Conservation (phyloP, 2,888 invertebrate species). For the Lepetodrilus schrolli region DNA sequence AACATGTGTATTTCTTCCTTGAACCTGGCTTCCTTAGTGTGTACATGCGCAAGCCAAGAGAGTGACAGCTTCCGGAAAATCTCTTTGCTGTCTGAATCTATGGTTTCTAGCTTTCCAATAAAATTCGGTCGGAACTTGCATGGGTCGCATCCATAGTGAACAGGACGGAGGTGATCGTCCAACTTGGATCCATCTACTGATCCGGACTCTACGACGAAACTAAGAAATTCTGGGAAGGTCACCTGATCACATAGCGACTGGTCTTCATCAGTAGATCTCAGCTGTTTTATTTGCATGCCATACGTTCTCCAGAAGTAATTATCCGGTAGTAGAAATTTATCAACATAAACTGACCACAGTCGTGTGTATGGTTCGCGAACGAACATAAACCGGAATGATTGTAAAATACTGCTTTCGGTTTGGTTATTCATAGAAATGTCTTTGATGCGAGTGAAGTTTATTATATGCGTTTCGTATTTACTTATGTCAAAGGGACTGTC, state of each 20-base stretch:
- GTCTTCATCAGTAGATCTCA: no score
- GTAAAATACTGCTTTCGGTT: neutral
- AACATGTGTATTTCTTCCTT: constrained; percentile 38
- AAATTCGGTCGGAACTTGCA: constrained; percentile 44
- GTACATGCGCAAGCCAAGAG: constrained; percentile 13
- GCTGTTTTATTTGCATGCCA: constrained; percentile 28
- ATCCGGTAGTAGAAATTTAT: constrained; percentile 49
- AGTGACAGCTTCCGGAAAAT: constrained; percentile 40
- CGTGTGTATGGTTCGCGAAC: constrained; percentile 45
- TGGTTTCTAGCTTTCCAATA: constrained; percentile 46
- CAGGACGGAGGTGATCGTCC: constrained; percentile 46
- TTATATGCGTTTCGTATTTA: constrained; percentile 35
- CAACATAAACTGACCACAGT: constrained; percentile 50
- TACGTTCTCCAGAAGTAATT: constrained; percentile 41
- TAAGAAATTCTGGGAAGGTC: constrained; percentile 45
- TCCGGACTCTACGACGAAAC: constrained; percentile 32
- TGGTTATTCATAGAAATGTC: neutral
- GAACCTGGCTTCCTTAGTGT: neutral
- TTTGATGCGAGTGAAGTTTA: neutral
- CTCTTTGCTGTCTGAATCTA: constrained; percentile 32
- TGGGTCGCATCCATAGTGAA: constrained; percentile 42
- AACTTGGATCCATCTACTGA: neutral
- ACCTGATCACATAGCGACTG: constrained; percentile 31
- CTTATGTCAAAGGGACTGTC: constrained; percentile 31
- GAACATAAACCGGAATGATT: constrained; percentile 46